phyloP scores from a whole-genome alignment of 1,140 invertebrate genomes.

The Musca domestica region DNA sequence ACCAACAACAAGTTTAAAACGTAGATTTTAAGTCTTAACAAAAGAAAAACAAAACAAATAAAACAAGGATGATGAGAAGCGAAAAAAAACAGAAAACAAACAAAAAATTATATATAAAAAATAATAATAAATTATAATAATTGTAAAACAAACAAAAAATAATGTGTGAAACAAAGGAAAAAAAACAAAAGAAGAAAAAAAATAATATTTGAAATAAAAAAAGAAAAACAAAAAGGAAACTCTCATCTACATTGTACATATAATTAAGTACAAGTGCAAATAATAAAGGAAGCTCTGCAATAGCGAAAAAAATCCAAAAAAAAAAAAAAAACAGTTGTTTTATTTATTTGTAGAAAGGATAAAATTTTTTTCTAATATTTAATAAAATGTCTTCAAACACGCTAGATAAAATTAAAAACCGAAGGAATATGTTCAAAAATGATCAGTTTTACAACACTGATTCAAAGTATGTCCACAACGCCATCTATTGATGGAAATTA shows the following conservation, averaged over 20 bases:
- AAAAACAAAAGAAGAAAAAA: conserved; percentile 21
- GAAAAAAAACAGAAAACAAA: conserved; percentile 30
- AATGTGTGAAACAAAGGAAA: conserved; percentile 24
- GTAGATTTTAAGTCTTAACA: conserved; percentile 41
- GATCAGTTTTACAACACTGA: too few species aligned
- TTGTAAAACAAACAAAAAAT: conserved; percentile 38
- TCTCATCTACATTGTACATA: conserved; percentile 27
- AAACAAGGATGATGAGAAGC: conserved; percentile 34
- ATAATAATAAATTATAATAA: conserved; percentile 35
- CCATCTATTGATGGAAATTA: too few species aligned
- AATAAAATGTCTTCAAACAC: too few species aligned
- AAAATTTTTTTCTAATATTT: too few species aligned
- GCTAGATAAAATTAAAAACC: too few species aligned
- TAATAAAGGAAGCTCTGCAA: conserved; percentile 52
- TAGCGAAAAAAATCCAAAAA: conserved; percentile 31
- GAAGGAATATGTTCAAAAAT: too few species aligned
- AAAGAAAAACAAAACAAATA: too few species aligned
- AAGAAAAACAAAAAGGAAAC: conserved; percentile 27
- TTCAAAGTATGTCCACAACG: too few species aligned
- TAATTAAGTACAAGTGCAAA: conserved; percentile 33
- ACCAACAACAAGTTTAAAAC: conserved; percentile 23
- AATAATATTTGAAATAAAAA: conserved; percentile 20
- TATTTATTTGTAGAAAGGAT: neutral
- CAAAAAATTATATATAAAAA: conserved; percentile 40
- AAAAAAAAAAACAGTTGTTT: neutral